Percentiles rank a stretch among this genome's conserved stretches.
These are phyloP conservation scores for Pseudomugil gertrudae DNA, from an alignment of 2,797 vertebrate species.

Conservation along the genomic window DNA sequence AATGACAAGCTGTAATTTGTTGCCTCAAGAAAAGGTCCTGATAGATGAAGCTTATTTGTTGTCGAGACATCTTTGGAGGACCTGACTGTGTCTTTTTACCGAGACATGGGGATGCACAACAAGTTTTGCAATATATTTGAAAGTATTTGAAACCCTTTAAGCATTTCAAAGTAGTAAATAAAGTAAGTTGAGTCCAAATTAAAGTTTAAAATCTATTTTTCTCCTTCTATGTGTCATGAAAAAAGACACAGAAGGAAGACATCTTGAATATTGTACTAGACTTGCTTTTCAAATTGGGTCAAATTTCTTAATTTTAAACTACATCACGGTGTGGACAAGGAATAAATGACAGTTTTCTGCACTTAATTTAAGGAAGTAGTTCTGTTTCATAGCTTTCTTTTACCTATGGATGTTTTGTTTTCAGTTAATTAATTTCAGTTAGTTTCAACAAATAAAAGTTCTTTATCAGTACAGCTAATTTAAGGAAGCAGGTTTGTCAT, in stretches of 20 bases:
- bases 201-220: not conserved
- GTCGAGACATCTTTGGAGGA: slow-evolving; percentile 31
- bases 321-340: not conserved
- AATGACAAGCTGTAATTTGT: slow-evolving; percentile 67
- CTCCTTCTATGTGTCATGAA: not conserved
- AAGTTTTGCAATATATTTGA: not conserved
- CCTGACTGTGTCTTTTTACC: not conserved
- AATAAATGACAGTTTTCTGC: not conserved
- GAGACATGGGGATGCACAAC: not conserved
- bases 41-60: slow-evolving; percentile 62
- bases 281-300: not conserved
- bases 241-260: not conserved
- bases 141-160: slow-evolving; percentile 2
- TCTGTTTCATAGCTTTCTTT: not conserved
- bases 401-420: too few species aligned
- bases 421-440: too few species aligned
- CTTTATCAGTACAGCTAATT: not conserved
- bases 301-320: not conserved
- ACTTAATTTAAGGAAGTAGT: not conserved
- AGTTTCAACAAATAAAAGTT: not conserved
- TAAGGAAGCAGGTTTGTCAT: not conserved
- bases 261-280: not conserved
- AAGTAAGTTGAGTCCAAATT: not conserved
- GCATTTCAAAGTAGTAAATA: not conserved
- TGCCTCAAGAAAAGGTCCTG: slow-evolving; percentile 51